Evolutionary conservation across 1,140 invertebrate genomes (phyloP).

Genomic region (Stegodyphus mimosarum): DNA sequence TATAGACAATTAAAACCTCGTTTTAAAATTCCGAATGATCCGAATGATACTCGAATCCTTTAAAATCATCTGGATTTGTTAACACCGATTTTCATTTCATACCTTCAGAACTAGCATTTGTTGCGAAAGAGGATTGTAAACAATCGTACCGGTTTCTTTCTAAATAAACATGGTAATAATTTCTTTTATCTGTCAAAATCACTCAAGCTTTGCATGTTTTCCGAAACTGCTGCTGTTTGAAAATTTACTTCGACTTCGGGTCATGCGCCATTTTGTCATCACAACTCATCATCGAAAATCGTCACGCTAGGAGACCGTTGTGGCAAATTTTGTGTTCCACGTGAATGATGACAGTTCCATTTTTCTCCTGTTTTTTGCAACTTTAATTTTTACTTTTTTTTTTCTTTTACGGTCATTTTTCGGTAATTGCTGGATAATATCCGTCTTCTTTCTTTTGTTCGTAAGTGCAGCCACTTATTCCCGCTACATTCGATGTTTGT

Average conservation of each 20-base stretch:
- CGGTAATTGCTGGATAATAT: too few species aligned
- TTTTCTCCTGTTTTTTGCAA: neutral
- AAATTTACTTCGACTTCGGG: neutral
- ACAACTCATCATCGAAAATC: neutral
- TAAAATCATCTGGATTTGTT: too few species aligned
- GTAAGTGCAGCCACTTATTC: too few species aligned
- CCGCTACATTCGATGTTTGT: too few species aligned
- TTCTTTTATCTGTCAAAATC: neutral
- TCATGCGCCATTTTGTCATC: constrained; percentile 8
- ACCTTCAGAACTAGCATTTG: too few species aligned
- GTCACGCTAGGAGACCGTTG: constrained; percentile 20
- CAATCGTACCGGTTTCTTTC: too few species aligned
- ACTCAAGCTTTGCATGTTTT: constrained; percentile 1
- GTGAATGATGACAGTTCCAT: constrained; percentile 5
- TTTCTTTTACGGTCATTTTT: neutral
- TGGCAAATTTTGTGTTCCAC: neutral
- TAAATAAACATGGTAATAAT: neutral
- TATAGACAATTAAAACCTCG: too few species aligned
- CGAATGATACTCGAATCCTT: too few species aligned
- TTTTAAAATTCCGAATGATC: too few species aligned
- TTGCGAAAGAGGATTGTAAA: too few species aligned
- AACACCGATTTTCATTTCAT: too few species aligned
- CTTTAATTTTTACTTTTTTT: neutral
- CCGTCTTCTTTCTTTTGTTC: too few species aligned
- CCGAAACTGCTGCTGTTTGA: neutral